Evolutionary conservation across 2,113 vertebrate genomes (phyloP), one percentile per base, ranked within the genome.

Genomic region (Petrocephalus microphthalmus): DNA sequence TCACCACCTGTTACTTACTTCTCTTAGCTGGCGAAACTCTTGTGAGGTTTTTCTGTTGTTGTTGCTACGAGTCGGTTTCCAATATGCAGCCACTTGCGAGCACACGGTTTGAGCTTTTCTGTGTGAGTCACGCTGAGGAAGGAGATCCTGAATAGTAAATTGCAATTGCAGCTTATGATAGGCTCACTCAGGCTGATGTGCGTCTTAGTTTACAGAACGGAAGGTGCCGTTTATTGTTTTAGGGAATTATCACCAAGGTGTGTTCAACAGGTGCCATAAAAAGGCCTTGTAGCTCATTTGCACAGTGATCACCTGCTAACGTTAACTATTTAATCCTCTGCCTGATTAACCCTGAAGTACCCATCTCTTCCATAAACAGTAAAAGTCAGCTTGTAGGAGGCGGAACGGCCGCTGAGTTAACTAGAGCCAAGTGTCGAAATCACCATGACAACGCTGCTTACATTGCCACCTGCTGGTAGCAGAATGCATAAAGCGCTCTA

Each of bases 391-490:
- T 88, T 84, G 45, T 3, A 84, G 45, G 82, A 51, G 47, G n/a
- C 7, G 20, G 47, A 45, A 83, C 37, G 33, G 47, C 57, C 5
- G 82, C 42, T 15, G 45, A 52, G 10, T 51, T 51, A 84, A 11
- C 42, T 15, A 51, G 17, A 52, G n/a, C n/a, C 45, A 49, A 83
- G 49, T 52, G 22, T 7, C 51, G n/a, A 84, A 84, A 51, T 25
- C 45, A 84, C 45, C 82, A 51, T 25, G 82, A 84, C 45, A 49
- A 22, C 86, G 84, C 42, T 87, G 54, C 85, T 84, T n/a, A 19
- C 87, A 90, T 8, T 84, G 88, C 54, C 84, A 90, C 88, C 89
- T 91, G 87, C 92, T 91, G 92, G 91, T 88, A 51, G 87, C n/a
- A 71, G 88, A 89, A 86, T 90, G 90, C 20, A 64, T 49, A 13